phyloP scores from a whole-genome alignment of 1,140 invertebrate genomes.

The Drosophila parvula region DNA sequence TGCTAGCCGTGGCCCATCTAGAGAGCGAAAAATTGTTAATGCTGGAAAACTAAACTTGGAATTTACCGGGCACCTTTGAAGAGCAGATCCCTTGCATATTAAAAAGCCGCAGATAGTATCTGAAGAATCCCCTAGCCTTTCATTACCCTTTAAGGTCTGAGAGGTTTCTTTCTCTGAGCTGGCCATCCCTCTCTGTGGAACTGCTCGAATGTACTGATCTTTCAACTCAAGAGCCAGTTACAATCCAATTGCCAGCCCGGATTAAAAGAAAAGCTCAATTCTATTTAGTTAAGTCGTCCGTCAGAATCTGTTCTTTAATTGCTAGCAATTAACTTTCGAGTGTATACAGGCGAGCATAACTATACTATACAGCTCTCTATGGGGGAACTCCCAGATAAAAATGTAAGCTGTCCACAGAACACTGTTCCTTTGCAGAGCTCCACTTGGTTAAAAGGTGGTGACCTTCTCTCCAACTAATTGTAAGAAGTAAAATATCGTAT shows the following conservation, averaged over 20 bases:
- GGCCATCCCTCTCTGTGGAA: conserved; percentile 10
- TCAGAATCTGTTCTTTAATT: neutral
- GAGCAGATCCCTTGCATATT: conserved; percentile 81
- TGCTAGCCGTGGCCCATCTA: conserved; percentile 87
- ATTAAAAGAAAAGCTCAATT: neutral
- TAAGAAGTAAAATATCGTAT: conserved; percentile 2
- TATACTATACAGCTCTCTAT: neutral
- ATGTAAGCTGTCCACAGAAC: neutral
- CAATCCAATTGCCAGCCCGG: neutral
- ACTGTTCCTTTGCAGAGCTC: too few species aligned
- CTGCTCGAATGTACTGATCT: conserved; percentile 15
- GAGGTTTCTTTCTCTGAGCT: conserved; percentile 16
- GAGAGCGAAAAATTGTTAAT: too few species aligned
- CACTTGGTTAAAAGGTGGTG: neutral
- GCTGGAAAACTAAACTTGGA: too few species aligned
- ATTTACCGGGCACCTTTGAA: conserved; percentile 46
- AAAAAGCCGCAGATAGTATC: conserved; percentile 88
- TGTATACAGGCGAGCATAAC: neutral
- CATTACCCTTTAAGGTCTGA: conserved; percentile 27
- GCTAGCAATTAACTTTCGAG: neutral
- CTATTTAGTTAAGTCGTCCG: neutral
- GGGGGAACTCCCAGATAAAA: neutral
- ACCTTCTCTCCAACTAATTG: neutral
- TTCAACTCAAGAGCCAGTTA: neutral
- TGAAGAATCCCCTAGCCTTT: conserved; percentile 50